phyloP scores from a whole-genome alignment of 1,140 invertebrate species.

The Bacillus rossius region DNA sequence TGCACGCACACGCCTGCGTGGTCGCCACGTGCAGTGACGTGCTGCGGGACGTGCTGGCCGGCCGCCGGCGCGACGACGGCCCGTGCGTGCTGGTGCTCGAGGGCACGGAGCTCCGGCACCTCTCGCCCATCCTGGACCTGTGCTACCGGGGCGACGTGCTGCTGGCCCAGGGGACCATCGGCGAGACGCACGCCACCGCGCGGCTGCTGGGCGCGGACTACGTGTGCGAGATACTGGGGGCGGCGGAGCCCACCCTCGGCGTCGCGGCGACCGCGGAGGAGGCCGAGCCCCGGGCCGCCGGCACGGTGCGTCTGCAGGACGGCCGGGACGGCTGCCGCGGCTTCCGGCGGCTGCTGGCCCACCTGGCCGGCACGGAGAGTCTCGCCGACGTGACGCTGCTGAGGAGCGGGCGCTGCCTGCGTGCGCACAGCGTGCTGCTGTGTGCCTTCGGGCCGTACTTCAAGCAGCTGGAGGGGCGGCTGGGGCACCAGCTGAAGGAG shows the following conservation, averaged over 20 bases:
- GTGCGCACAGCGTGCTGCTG: slow-evolving; percentile 10
- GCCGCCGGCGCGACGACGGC: neutral
- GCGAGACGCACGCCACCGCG: slow-evolving; percentile 2
- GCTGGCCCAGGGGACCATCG: neutral
- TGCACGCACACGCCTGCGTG: slow-evolving; percentile 10
- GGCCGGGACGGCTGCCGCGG: neutral
- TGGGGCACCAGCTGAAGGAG: slow-evolving; percentile 1
- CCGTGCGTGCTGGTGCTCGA: slow-evolving; percentile 11
- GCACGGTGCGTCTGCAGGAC: neutral
- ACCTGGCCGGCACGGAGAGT: neutral
- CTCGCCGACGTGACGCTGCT: slow-evolving; percentile 9
- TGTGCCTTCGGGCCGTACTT: slow-evolving; percentile 15
- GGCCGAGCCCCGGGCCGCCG: too few species aligned
- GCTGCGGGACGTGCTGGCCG: slow-evolving; percentile 1
- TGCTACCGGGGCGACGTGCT: slow-evolving; percentile 10
- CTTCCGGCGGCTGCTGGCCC: neutral
- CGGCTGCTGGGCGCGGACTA: slow-evolving; percentile 2
- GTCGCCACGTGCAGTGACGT: slow-evolving; percentile 5
- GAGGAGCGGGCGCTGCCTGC: neutral
- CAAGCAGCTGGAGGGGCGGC: slow-evolving; percentile 1
- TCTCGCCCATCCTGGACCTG: slow-evolving; percentile 11
- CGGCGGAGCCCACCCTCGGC: neutral
- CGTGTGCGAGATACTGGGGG: neutral
- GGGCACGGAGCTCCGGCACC: slow-evolving; percentile 1
- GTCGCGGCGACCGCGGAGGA: neutral